Evolutionary conservation across 1,140 invertebrate genomes (phyloP).

Genomic region (Coelopa frigida): DNA sequence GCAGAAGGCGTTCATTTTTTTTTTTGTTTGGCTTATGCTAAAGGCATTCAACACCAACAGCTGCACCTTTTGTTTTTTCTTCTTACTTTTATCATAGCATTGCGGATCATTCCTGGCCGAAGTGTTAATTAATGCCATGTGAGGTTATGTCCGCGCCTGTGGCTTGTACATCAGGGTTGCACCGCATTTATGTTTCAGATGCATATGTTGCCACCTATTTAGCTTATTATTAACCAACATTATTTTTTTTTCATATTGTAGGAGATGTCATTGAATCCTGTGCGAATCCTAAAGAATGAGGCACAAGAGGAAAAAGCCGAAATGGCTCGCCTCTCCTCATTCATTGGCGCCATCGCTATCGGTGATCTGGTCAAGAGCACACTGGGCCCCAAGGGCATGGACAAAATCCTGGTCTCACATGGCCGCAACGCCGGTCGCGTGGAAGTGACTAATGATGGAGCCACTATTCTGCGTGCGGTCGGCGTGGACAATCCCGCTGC

Average conservation of each 20-base stretch:
- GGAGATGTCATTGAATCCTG: constrained; percentile 85
- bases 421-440: constrained; percentile 76
- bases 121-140: too few species aligned
- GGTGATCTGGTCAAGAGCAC: constrained; percentile 98
- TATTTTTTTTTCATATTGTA: constrained; percentile 15
- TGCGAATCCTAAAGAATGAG: constrained; percentile 87
- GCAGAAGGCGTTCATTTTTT: too few species aligned
- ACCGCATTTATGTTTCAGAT: too few species aligned
- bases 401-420: constrained; percentile 92
- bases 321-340: constrained; percentile 89
- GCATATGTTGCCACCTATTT: too few species aligned
- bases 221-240: too few species aligned
- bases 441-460: constrained; percentile 98
- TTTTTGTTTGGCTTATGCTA: too few species aligned
- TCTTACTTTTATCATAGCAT: too few species aligned
- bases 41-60: too few species aligned
- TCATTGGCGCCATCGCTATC: constrained; percentile 96
- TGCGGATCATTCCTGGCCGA: too few species aligned
- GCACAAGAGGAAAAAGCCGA: constrained; percentile 98
- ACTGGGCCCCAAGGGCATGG: constrained; percentile 99
- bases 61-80: too few species aligned
- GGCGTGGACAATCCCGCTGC: constrained; percentile 99
- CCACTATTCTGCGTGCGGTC: constrained; percentile 93
- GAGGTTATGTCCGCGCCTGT: too few species aligned
- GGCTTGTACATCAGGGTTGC: too few species aligned